These are phyloP conservation scores for Linepithema humile DNA, from an alignment of 1,140 invertebrate species.

Conservation along the genomic window DNA sequence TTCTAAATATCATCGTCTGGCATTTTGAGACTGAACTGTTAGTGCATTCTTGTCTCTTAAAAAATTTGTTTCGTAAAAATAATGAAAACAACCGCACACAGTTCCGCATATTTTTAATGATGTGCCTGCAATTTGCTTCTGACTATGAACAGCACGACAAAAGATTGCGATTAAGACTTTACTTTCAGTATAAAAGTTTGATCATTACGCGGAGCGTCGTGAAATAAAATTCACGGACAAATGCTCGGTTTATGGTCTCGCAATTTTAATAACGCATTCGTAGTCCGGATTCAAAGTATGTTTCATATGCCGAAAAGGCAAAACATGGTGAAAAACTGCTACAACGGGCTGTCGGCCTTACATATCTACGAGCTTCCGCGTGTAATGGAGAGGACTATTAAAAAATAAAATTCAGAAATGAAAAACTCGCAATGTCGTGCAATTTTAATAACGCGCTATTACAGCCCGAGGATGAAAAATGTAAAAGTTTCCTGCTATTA, in stretches of 20 bases:
- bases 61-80: not conserved
- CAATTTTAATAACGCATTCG: constrained; percentile 16
- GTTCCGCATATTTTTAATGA: constrained; percentile 13
- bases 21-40: not conserved
- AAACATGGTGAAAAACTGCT: not conserved
- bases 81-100: not conserved
- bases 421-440: not conserved
- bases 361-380: not conserved
- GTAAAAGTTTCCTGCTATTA: not conserved
- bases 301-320: not conserved
- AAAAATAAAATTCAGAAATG: constrained; percentile 23
- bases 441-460: constrained; percentile 10
- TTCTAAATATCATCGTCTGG: not conserved
- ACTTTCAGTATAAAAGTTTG: not conserved
- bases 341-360: not conserved
- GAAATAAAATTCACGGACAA: not conserved
- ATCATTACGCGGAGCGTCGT: not conserved
- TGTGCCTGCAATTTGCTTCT: not conserved
- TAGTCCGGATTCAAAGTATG: not conserved
- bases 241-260: not conserved
- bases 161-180: not conserved
- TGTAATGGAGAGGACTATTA: not conserved
- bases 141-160: not conserved
- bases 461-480: not conserved
- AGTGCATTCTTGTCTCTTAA: not conserved